Percentiles rank a stretch among this genome's conserved stretches.
Evolutionary conservation across 2,888 invertebrate genomes (phyloP).

Genomic region (Cosmopolites sordidus): DNA sequence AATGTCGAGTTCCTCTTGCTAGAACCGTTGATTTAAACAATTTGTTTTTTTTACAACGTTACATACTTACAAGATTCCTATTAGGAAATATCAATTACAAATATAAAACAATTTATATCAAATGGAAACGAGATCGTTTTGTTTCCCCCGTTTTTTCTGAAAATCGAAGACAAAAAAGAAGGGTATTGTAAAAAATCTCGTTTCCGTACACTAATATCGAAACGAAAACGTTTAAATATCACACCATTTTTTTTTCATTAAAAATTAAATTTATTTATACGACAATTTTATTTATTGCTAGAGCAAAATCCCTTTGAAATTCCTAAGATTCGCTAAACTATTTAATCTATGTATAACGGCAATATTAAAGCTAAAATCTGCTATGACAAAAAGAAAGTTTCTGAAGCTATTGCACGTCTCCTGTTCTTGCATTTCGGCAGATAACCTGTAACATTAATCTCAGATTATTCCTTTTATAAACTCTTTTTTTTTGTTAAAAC

Average conservation of each 20-base stretch:
- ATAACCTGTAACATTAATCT: no score
- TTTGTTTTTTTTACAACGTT: constrained; percentile 19
- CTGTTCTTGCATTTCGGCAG: constrained; percentile 1
- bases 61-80: constrained; percentile 32
- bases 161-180: no score
- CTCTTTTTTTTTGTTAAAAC: no score
- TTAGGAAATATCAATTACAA: constrained; percentile 30
- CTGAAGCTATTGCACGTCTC: constrained; percentile 18
- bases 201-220: background rate
- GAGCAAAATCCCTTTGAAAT: constrained; percentile 45
- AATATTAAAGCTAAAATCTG: constrained; percentile 26
- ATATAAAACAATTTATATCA: constrained; percentile 31
- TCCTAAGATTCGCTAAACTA: constrained; percentile 25
- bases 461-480: no score
- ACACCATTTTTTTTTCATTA: constrained; percentile 39
- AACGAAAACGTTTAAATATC: constrained; percentile 32
- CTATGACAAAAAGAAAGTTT: constrained; percentile 17
- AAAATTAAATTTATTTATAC: constrained; percentile 7
- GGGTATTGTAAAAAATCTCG: no score
- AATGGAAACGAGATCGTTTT: no score
- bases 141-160: no score
- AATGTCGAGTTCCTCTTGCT: background rate
- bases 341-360: constrained; percentile 29
- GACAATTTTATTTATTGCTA: constrained; percentile 49
- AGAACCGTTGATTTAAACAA: background rate